Percentiles rank a stretch among this genome's conserved stretches.
Evolutionary conservation across 2,888 invertebrate species (phyloP).

Genomic region (Congeria kusceri): DNA sequence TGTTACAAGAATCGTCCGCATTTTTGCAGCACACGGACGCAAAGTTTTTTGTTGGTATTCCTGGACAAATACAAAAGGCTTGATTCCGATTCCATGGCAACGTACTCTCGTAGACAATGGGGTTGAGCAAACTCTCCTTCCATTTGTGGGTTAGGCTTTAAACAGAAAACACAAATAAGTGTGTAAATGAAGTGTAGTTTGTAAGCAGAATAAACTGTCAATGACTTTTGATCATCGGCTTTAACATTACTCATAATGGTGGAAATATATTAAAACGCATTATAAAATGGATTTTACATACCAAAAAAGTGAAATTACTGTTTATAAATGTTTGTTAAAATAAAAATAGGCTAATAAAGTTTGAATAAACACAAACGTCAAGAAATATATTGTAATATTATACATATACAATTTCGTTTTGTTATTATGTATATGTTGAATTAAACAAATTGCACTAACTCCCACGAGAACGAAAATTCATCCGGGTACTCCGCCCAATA

Average conservation of each 20-base stretch:
- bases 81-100: constrained; percentile 7
- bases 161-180: too few species aligned
- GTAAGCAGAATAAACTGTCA: too few species aligned
- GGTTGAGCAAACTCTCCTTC: constrained; percentile 15
- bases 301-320: too few species aligned
- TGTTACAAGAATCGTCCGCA: constrained; percentile 17
- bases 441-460: constrained; percentile 20
- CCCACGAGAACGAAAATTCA: constrained; percentile 30
- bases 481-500: constrained; percentile 7
- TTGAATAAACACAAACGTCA: too few species aligned
- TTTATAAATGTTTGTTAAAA: too few species aligned
- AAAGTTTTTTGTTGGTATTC: constrained; percentile 14
- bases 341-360: too few species aligned
- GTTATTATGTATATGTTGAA: background rate
- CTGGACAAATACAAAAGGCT: constrained; percentile 11
- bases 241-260: too few species aligned
- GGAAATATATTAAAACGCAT: too few species aligned
- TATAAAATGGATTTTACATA: too few species aligned
- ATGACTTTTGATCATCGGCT: too few species aligned
- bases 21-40: constrained; percentile 13
- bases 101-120: constrained; percentile 15
- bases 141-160: background rate
- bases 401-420: background rate
- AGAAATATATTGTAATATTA: too few species aligned
- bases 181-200: too few species aligned